Percentiles rank a stretch among this genome's conserved stretches.
Evolutionary conservation across 2,113 vertebrate species (phyloP).

Genomic region (rabbit (Oryctolagus cuniculus)): DNA sequence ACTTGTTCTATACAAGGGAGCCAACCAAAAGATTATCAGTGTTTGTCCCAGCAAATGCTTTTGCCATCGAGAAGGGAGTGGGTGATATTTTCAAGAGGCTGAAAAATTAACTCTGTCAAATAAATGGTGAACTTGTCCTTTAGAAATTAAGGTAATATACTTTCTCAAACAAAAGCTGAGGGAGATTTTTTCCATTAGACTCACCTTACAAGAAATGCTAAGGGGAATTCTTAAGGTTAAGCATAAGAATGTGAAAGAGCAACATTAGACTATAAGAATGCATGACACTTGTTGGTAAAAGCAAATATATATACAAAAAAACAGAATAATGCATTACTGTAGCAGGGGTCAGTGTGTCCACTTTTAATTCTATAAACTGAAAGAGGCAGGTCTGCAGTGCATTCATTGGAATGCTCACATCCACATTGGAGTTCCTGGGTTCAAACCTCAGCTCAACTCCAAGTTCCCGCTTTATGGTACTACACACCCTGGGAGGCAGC

Average conservation of each 20-base stretch:
- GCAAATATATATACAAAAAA: not conserved
- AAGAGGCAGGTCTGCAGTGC: not conserved
- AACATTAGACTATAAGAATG: not conserved
- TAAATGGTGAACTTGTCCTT: not conserved
- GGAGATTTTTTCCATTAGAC: not conserved
- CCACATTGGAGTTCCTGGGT: too few relatives aligned
- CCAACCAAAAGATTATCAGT: not conserved
- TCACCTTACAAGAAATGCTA: not conserved
- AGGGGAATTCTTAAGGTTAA: not conserved
- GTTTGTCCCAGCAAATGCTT: not conserved
- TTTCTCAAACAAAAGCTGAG: not conserved
- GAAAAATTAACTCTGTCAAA: not conserved
- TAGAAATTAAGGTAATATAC: not conserved
- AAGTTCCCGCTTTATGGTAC: too few relatives aligned
- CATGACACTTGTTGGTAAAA: not conserved
- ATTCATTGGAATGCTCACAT: too few relatives aligned
- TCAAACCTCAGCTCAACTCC: too few relatives aligned
- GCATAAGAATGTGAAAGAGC: not conserved
- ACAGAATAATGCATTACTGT: not conserved
- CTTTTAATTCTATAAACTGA: not conserved
- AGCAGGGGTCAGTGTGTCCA: not conserved
- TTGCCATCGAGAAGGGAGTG: not conserved
- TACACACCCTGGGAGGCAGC: too few relatives aligned
- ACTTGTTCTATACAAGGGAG: not conserved
- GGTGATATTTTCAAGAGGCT: not conserved